These are phyloP conservation scores for Drosophila malerkotliana DNA, from an alignment of 1,140 invertebrate genomes.

Conservation along the genomic window DNA sequence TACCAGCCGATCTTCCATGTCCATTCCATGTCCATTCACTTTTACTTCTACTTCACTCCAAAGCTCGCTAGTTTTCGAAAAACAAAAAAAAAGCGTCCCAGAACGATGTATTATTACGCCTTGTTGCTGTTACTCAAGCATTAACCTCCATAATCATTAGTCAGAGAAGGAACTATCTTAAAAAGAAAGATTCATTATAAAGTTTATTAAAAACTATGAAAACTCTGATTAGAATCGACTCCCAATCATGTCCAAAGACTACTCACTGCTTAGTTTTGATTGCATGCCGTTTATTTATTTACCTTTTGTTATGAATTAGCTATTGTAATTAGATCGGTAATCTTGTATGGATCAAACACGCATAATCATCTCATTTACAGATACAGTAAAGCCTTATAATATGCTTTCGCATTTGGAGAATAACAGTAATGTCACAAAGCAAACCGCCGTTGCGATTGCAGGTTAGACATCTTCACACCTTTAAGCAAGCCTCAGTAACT, in stretches of 20 bases:
- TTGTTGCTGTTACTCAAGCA: constrained; percentile 23
- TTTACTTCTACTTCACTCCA: constrained; percentile 7
- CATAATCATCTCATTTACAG: constrained; percentile 82
- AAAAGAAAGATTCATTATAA: background rate
- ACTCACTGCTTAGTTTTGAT: constrained; percentile 22
- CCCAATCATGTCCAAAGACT: constrained; percentile 1
- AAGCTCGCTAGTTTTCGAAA: constrained; percentile 24
- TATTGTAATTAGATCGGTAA: constrained; percentile 13
- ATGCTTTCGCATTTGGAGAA: constrained; percentile 84
- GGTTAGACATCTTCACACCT: constrained; percentile 69
- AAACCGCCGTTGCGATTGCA: constrained; percentile 83
- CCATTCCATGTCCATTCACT: constrained; percentile 23
- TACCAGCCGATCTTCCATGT: constrained; percentile 20
- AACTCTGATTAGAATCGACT: background rate
- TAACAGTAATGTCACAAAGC: constrained; percentile 82
- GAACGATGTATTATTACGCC: constrained; percentile 1
- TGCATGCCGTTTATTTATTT: constrained; percentile 35
- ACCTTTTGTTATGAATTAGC: background rate
- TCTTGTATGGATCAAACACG: constrained; percentile 39
- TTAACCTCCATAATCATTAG: constrained; percentile 16
- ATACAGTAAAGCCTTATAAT: constrained; percentile 83
- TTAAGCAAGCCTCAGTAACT: constrained; percentile 40
- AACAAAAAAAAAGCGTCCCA: background rate
- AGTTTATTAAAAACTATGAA: too few species aligned
- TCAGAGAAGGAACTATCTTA: background rate